Evolutionary conservation across 2,888 invertebrate genomes (phyloP).

Genomic region (Polydrusus cervinus): DNA sequence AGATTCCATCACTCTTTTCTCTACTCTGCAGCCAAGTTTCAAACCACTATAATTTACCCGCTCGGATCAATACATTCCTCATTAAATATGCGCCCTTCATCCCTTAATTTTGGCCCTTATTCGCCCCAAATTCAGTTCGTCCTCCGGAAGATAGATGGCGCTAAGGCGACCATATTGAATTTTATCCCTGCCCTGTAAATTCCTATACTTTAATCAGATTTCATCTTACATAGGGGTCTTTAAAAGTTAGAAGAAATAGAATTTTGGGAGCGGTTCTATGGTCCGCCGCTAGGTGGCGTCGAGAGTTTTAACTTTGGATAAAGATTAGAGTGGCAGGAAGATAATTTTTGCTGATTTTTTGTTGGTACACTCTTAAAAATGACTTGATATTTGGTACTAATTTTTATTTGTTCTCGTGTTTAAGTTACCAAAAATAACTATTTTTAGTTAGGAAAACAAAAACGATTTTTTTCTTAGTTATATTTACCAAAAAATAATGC

Average conservation of each 20-base stretch:
- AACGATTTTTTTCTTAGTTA: too few species aligned
- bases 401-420: too few species aligned
- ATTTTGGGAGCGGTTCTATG: slow-evolving; percentile 28
- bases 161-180: slow-evolving; percentile 32
- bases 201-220: slow-evolving; percentile 8
- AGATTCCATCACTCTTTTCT: background rate
- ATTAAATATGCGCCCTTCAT: slow-evolving; percentile 50
- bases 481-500: too few species aligned
- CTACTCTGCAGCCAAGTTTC: background rate
- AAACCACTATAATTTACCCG: background rate
- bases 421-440: too few species aligned
- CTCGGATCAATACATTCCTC: slow-evolving; percentile 2
- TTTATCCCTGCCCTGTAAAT: slow-evolving; percentile 23
- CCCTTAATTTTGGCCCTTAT: slow-evolving; percentile 64
- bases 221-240: slow-evolving; percentile 13
- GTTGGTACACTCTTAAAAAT: too few species aligned
- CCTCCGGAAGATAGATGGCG: slow-evolving; percentile 64
- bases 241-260: slow-evolving; percentile 26
- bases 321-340: too few species aligned
- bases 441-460: too few species aligned
- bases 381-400: too few species aligned
- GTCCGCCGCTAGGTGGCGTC: slow-evolving; percentile 19
- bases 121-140: slow-evolving; percentile 64
- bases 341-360: too few species aligned
- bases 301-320: background rate